Evolutionary conservation across 2,888 invertebrate species (phyloP), one percentile per base, ranked within the genome.

Genomic region (Caenorhabditis zanzibari): DNA sequence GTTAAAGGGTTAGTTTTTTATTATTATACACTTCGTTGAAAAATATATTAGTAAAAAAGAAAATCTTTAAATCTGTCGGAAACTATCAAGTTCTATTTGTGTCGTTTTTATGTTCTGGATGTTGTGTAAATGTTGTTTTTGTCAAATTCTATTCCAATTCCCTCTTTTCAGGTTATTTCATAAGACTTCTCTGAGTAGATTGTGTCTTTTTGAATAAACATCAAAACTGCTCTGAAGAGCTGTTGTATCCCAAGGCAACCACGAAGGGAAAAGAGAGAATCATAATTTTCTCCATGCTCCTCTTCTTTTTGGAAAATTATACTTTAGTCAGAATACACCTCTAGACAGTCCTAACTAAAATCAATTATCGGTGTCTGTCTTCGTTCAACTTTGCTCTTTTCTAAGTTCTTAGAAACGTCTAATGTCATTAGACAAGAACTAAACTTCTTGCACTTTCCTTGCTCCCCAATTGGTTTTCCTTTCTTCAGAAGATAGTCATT

Each of bases 1-100:
- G 88, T 83, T 47, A 85, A 88, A 84, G 88, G 88, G 88, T 88
- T 71, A 69, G 87, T 83, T 80, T 56, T 44, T 64, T 49, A 54
- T 49, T 32, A 38, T 32, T 19, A 24, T 22, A 35, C 35, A 10
- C 47, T 47, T 41, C 19, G n/a, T n/a, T n/a, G n/a, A 4, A 38
- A 26, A 49, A 47, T 14, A 14, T 7, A 38, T 12, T n/a, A 24
- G 12, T 32, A 32, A 35, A 52, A 32, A 32, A 66, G 19, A 59
- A 68, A 63, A 4, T 71, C 22, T 56, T 41, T 38, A 68, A 63
- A 9, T 71, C 22, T 56, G 56, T 75, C 41, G 54, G 72, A 72
- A 79, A 72, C 44, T 69, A 72, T 64, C 38, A 28, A 12, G 56
- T 26, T 35, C 9, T 61, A 69, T 61, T n/a, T 59, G 12, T 32